These are phyloP conservation scores for Eristalinus sepulchralis DNA, from an alignment of 2,888 invertebrate species.

Conservation along the genomic window DNA sequence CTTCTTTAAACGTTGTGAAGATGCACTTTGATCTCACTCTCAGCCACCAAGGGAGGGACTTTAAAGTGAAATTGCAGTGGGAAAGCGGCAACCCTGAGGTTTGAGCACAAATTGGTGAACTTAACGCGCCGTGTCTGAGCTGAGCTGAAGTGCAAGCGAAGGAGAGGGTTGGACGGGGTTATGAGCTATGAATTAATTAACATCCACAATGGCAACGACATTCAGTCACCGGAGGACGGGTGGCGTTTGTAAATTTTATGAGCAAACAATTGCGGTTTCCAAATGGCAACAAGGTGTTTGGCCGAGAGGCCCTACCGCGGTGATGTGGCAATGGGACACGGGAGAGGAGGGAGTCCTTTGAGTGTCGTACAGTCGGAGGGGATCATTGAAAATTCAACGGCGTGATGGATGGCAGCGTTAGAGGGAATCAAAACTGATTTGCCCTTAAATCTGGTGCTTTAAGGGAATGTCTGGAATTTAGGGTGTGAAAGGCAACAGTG, in stretches of 20 bases:
- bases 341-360: neutral
- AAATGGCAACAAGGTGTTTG: neutral
- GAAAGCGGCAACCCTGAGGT: neutral
- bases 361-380: neutral
- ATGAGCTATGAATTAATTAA: constrained; percentile 28
- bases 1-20: neutral
- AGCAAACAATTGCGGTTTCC: neutral
- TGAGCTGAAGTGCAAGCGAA: neutral
- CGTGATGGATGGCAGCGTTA: neutral
- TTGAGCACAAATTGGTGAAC: neutral
- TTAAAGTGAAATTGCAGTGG: neutral
- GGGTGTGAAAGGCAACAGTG: too few relatives aligned
- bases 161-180: neutral
- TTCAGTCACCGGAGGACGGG: neutral
- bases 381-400: neutral
- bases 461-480: too few relatives aligned
- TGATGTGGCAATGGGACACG: neutral
- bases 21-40: neutral
- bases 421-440: neutral
- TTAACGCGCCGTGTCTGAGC: constrained; percentile 6
- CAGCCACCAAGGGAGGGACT: neutral
- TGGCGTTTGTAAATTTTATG: neutral
- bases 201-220: constrained; percentile 5
- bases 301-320: too few relatives aligned
- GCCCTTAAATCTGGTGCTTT: too few relatives aligned